Evolutionary conservation across 2,113 vertebrate species (phyloP).

Genomic region (Tupaia chinensis): DNA sequence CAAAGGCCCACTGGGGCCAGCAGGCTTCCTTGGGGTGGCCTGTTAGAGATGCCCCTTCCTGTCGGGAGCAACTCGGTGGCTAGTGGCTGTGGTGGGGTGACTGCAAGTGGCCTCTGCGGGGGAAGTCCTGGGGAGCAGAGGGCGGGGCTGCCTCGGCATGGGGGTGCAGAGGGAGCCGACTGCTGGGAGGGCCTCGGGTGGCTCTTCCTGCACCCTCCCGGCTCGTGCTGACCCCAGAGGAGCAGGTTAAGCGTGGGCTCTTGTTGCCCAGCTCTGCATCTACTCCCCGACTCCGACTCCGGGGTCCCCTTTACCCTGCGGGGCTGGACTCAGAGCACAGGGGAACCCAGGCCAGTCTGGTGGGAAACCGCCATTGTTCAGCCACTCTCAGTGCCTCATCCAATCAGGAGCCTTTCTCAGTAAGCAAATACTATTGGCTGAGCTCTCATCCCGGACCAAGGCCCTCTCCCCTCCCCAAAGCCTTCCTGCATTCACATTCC

Average conservation of each 20-base stretch:
- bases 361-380: not conserved
- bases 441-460: too few species aligned
- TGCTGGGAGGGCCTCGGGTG: not conserved
- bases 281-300: not conserved
- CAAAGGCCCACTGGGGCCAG: not conserved
- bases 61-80: too few species aligned
- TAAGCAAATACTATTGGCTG: too few species aligned
- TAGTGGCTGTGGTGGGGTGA: fast-evolving
- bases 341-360: not conserved
- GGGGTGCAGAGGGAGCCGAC: not conserved
- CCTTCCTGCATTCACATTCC: not conserved
- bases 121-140: not conserved
- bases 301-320: not conserved
- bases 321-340: not conserved
- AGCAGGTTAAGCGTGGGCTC: not conserved
- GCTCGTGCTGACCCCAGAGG: not conserved
- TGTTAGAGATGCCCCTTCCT: not conserved
- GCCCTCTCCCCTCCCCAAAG: fast-evolving
- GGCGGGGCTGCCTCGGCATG: not conserved
- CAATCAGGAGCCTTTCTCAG: not conserved
- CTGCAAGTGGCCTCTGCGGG: too few species aligned
- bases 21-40: too few species aligned
- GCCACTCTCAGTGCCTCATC: not conserved
- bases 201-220: not conserved
- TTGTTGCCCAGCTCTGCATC: too few species aligned